phyloP scores from a whole-genome alignment of 2,888 invertebrate genomes.

The Eupithecia pulchellata region DNA sequence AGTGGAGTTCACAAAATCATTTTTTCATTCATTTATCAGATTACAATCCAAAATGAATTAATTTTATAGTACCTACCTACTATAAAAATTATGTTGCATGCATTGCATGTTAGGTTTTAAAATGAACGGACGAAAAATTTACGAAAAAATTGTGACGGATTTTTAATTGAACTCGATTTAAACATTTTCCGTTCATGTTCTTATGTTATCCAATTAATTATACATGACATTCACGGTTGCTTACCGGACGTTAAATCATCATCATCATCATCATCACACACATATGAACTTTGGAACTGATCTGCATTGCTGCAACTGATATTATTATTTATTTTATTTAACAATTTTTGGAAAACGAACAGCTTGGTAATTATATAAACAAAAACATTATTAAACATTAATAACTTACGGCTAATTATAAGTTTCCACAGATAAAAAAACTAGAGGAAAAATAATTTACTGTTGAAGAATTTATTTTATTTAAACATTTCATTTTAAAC shows the following conservation, averaged over 20 bases:
- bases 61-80: too few species aligned
- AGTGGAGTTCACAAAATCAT: neutral
- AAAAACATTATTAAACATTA: too few species aligned
- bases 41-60: too few species aligned
- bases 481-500: too few species aligned
- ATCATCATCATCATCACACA: neutral
- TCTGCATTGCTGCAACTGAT: neutral
- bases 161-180: neutral
- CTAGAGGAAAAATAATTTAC: too few species aligned
- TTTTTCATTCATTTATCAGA: too few species aligned
- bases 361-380: too few species aligned
- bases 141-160: neutral
- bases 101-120: neutral
- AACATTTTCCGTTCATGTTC: slow-evolving; percentile 11
- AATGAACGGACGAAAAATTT: neutral
- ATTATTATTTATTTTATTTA: too few species aligned
- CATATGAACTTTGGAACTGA: neutral
- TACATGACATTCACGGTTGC: neutral
- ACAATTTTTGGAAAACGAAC: too few species aligned
- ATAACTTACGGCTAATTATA: too few species aligned
- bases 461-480: too few species aligned
- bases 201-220: slow-evolving; percentile 1
- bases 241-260: neutral
- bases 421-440: too few species aligned
- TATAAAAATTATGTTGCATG: neutral